Base-by-base conservation (phyloP, 1,140 invertebrate species). In the Apocrypta bakeri region DNA sequence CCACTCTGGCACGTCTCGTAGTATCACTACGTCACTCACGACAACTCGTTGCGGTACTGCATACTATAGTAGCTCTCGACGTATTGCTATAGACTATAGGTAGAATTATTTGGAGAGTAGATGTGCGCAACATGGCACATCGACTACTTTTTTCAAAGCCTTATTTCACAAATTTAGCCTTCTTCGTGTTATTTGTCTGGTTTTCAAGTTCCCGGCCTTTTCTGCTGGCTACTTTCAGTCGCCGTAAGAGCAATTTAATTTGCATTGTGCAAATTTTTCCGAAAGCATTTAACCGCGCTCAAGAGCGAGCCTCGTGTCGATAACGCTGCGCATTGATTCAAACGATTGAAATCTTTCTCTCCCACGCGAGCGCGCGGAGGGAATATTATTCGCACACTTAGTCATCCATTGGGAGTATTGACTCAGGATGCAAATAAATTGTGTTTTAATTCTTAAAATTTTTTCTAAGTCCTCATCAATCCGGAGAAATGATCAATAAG, bases 231-330 rank as follows among this genome's bases (percentile, higher is more conserved):
- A 9, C 27, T 66, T 66, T 29, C 21, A 56, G 48, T 56, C 48
- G 37, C 40, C 1, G 56, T n/a, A 29, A 24, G 14, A 66, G 63
- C 27, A 66, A 8, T n/a, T n/a, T n/a, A n/a, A 66, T 66, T 27
- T 27, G 63, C 63, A 66, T 66, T 66, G 63, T 66, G 63, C 63
- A 29, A 66, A 66, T 66, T 66, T 64, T 66, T 66, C 12, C 21
- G n/a, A 56, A 56, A 56, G 48, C 48, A 21, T 56, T 56, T 56
- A 56, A 66, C 9, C 63, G 25, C 63, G 24, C 27, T 29, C 48
- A 17, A 25, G 61, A 17, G 61, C 25, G 33, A 2, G 33, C 33
- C 33, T 37, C 63, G 11, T 11, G 63, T 17, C 48, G 17, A 17
- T 37, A 64, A 1, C 27, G 63, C 27, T 4, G 9, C 14, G 61